Evolutionary conservation across 2,113 vertebrate genomes (phyloP).

Genomic region (Pterophyllum scalare): DNA sequence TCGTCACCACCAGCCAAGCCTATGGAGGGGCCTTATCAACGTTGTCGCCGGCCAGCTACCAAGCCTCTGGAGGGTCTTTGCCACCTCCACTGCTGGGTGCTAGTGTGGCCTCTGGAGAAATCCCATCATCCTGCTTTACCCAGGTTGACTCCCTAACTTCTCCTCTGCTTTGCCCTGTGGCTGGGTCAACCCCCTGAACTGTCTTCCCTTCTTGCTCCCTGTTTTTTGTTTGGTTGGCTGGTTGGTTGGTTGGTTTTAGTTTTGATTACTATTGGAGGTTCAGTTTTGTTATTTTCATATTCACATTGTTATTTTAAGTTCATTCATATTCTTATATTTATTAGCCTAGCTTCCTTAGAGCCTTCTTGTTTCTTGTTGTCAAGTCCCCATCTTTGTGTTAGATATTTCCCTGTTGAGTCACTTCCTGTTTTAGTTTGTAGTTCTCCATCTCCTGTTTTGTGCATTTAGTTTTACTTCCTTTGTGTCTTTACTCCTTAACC

Average conservation of each 20-base stretch:
- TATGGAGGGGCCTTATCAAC: neutral
- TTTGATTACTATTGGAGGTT: neutral
- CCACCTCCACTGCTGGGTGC: rapidly evolving
- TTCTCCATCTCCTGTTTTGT: neutral
- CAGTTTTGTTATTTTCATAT: neutral
- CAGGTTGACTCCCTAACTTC: neutral
- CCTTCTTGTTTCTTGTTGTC: neutral
- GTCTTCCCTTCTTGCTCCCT: no score
- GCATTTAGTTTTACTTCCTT: neutral
- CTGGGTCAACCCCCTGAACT: neutral
- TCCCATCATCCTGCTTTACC: no score
- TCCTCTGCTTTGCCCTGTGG: neutral
- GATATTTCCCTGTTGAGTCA: neutral
- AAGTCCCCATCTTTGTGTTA: neutral
- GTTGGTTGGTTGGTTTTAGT: no score
- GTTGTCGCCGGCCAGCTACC: neutral
- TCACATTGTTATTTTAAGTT: neutral
- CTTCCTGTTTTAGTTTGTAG: neutral
- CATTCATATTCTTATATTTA: neutral
- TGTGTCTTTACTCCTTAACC: neutral
- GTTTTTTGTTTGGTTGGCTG: neutral
- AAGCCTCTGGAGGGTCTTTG: neutral
- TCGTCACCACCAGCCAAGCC: no score
- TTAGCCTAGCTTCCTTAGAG: neutral
- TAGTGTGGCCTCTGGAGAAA: neutral